These are phyloP conservation scores for Margarornis squamiger DNA, from an alignment of 2,797 vertebrate species.

Conservation along the genomic window DNA sequence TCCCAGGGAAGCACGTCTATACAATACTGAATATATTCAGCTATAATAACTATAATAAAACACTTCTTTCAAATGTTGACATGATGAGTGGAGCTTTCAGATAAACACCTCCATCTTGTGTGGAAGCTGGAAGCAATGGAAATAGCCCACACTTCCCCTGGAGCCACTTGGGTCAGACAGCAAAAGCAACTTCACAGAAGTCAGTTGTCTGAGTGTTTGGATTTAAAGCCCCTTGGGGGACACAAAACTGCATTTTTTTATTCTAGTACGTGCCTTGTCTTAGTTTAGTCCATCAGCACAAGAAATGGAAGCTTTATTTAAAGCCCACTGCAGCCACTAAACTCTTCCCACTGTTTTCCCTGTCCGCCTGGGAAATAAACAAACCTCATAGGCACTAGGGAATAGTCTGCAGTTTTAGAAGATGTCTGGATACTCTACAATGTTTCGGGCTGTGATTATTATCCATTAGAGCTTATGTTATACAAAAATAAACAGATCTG, in stretches of 20 bases:
- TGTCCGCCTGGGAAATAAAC: not conserved
- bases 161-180: not conserved
- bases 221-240: not conserved
- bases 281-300: not conserved
- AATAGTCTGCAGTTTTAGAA: not conserved
- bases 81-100: not conserved
- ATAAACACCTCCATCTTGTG: not conserved
- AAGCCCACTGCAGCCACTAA: slow-evolving; percentile 4
- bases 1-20: not conserved
- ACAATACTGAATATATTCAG: not conserved
- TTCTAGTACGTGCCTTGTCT: not conserved
- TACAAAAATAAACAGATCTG: not conserved
- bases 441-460: not conserved
- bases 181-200: slow-evolving; percentile 1
- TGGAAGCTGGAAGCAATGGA: slow-evolving; percentile 7
- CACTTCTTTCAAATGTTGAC: not conserved
- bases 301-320: slow-evolving; percentile 36
- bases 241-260: not conserved
- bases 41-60: not conserved
- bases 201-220: not conserved
- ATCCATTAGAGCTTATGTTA: not conserved
- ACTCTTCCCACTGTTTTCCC: slow-evolving; percentile 7
- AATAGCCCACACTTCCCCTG: not conserved
- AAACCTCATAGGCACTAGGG: not conserved
- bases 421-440: not conserved